Evolutionary conservation across 2,888 invertebrate genomes (phyloP), one percentile per base, ranked within the genome.

Genomic region (Campoplex capitator): DNA sequence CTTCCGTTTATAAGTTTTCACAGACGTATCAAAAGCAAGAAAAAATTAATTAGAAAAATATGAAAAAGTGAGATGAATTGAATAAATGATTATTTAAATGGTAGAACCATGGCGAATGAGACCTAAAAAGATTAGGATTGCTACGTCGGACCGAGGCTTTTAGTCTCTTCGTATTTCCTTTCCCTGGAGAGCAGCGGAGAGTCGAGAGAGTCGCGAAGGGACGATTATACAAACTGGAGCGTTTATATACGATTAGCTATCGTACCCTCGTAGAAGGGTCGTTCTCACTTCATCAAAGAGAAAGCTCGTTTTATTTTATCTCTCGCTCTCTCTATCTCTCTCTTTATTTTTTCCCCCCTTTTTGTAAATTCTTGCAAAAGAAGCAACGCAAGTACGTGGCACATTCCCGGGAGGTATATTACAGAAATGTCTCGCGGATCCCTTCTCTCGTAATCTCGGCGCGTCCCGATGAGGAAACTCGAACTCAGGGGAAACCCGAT

Each of bases 401-500:
- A 65, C 83, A 67, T 83, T 86, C 76, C 45, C 76, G 71, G 28
- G 62, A 65, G 80, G 71, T 71, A 75, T 73, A 86, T 71, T 56
- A 81, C 80, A 56, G 80, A 76, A 83, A 76, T 70, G 73, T 56
- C 48, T 65, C 67, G 75, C 45, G 28, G 77, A n/a, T 75, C 71
- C 48, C 45, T 67, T 42, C 73, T 78, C 80, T 81, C 73, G 73
- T 73, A 81, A 81, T 73, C 73, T 76, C 65, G 56, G 32, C 71
- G 76, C 74, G 58, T 73, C 83, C 71, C 83, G 74, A 84, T 84
- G 86, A 86, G 83, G 70, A 68, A 83, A 84, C 83, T 67, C 83
- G 54, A 81, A 71, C 65, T 62, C 62, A 62, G 74, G 83, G 79
- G 75, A 80, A 83, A 84, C 80, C 77, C 76, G 73, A 86, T 74